Conservation (phyloP, 2,113 vertebrate genomes). For the Clarias gariepinus region DNA sequence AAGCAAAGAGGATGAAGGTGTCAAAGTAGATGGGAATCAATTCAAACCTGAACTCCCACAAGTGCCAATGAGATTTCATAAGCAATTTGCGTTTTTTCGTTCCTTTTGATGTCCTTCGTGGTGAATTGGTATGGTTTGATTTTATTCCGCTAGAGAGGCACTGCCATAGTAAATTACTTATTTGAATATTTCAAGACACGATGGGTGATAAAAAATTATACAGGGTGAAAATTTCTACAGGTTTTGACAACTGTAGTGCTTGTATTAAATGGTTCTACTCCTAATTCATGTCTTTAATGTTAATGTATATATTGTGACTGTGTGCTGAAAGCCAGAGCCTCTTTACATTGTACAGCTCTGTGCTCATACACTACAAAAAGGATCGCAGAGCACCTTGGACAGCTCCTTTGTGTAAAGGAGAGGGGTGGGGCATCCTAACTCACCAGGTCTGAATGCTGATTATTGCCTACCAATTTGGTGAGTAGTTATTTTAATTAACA, state of each 20-base stretch:
- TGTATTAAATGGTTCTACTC: background rate
- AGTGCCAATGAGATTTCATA: background rate
- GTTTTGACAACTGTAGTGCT: background rate
- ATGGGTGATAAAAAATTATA: background rate
- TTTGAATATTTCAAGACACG: background rate
- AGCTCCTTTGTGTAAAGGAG: no score
- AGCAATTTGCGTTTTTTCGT: background rate
- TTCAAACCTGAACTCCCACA: background rate
- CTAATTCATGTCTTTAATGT: background rate
- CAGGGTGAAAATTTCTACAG: background rate
- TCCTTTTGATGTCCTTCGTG: slow-evolving; percentile 34
- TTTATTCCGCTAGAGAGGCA: slow-evolving; percentile 8
- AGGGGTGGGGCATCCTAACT: no score
- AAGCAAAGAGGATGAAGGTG: slow-evolving; percentile 6
- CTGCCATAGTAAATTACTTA: slow-evolving; percentile 13
- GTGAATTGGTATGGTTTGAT: slow-evolving; percentile 14
- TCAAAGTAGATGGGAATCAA: slow-evolving; percentile 14
- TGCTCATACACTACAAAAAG: no score
- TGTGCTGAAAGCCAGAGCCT: no score
- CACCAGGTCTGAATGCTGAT: no score
- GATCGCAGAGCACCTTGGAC: no score
- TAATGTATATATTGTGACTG: background rate
- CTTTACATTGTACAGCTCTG: no score
- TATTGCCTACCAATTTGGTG: no score
- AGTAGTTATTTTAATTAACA: no score